Evolutionary conservation across 2,797 vertebrate genomes (phyloP), one percentile per base, ranked within the genome.

Genomic region (Phalloptychus januarius): DNA sequence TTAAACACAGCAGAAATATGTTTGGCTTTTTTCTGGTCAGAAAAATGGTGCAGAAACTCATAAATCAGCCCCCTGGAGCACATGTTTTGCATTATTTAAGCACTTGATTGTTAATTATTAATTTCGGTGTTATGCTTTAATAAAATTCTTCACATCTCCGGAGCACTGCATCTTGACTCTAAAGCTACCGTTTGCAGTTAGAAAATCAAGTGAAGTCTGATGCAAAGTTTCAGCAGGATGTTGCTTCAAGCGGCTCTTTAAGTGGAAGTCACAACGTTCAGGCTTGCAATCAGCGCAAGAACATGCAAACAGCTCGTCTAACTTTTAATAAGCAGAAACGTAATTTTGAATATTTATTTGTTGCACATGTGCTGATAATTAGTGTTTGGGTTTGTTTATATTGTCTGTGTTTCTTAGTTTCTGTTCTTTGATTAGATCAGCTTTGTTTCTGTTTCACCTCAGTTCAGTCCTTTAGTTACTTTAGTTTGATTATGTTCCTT

Each of bases 81-180:
- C 0, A 56, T 5, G 44, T 28, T 75, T 76, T 89, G 18, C 89
- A 90, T 90, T 83, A 91, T 93, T 92, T 12, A 92, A 76, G 74
- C 40, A 58, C 80, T 83, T 71, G 69, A 83, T 82, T 88, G 83
- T 88, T 23, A 88, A 92, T 91, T 74, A 85, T 89, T 89, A 16
- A 89, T 87, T 84, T 87, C 72, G 83, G 80, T 91, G 87, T 89
- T 81, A 79, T 81, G 76, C 88, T 89, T 85, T 83, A 73, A 81
- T 88, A 69, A 85, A 82, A 75, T 33, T 84, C 81, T n/a, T 78
- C 84, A 82, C 76, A 77, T 83, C 79, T 83, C 75, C 45, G 6
- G n/a, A 67, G 58, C 65, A 11, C 76, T 48, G 76, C 79, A 75
- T 78, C 73, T 75, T 78, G 56, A 81, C 84, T 83, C 83, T 76